Base-by-base conservation (phyloP, 1,140 invertebrate genomes). In the Bombus sibiricus region DNA sequence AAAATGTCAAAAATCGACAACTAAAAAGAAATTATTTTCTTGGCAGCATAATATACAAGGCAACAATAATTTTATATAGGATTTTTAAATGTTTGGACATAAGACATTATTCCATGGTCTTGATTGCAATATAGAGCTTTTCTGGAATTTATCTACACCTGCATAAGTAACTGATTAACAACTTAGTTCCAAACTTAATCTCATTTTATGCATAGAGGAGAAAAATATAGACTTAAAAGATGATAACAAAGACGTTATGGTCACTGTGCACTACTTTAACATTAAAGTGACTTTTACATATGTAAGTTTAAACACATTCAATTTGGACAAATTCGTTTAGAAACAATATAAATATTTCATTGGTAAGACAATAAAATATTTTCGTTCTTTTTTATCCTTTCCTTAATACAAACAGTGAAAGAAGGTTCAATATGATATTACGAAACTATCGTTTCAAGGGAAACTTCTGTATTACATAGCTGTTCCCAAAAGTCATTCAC, bases 41-140 rank as follows among this genome's bases (percentile, higher is more conserved):
- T 85, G 90, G 91, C 90, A 91, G 92, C 91, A 88, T 88, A 92
- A 92, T 92, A 75, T 92, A 92, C 91, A 93, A 91, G 90, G 92
- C 92, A 87, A 86, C 87, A 72, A 88, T 88, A 89, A 90, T 84
- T 92, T 93, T 93, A 88, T 92, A 92, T 89, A 92, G 73, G 79
- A 91, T 88, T 81, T 71, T 77, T 69, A 86, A 87, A 81, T 62
- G 43, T 88, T 89, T 87, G 75, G 81, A 90, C 73, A 85, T 41
- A 57, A 84, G 43, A 75, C 81, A 76, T 86, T 66, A 57, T 86
- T 72, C 43, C 77, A 62, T 25, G 73, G 85, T 68, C 64, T 77
- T 57, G 64, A 87, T 68, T 75, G 77, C 34, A 41, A 71, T 82
- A 73, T 66, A 74, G 69, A 78, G 59, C 59, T 43, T 66, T 53